Percentiles rank a stretch among this genome's conserved stretches.
Conservation (phyloP, 2,113 vertebrate genomes). For the Nansenia antarctica region DNA sequence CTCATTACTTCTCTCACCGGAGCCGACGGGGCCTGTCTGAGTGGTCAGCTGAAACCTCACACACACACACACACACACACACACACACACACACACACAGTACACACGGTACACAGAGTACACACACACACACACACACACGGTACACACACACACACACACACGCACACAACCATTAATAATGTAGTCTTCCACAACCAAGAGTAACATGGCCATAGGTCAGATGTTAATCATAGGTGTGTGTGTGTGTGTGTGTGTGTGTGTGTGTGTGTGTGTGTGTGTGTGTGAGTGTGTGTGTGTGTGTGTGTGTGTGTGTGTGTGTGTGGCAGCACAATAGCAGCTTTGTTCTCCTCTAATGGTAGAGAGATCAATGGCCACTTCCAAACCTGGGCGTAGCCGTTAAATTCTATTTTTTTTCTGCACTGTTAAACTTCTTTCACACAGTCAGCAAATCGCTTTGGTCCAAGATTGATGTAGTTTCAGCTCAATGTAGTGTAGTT, state of each 20-base stretch:
- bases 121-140: too few species aligned
- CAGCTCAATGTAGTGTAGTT: slow-evolving; percentile 1
- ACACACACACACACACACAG: too few species aligned
- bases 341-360: slow-evolving; percentile 32
- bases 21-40: too few species aligned
- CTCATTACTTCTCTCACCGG: too few species aligned
- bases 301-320: slow-evolving; percentile 21
- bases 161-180: neutral
- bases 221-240: slow-evolving; percentile 5
- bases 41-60: too few species aligned
- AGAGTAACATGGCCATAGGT: neutral
- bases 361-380: slow-evolving; percentile 34
- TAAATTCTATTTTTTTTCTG: slow-evolving; percentile 18
- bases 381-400: neutral
- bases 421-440: slow-evolving; percentile 21
- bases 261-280: slow-evolving; percentile 24
- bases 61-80: too few species aligned
- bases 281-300: slow-evolving; percentile 20
- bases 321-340: slow-evolving; percentile 18
- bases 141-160: too few species aligned
- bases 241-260: slow-evolving; percentile 25
- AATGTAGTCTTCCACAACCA: slow-evolving; percentile 17
- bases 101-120: too few species aligned
- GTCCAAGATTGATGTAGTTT: slow-evolving; percentile 24
- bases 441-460: slow-evolving; percentile 23